Percentiles rank a stretch among this genome's conserved stretches.
Conservation (phyloP, 2,113 vertebrate genomes). For the Ornithorhynchus anatinus region DNA sequence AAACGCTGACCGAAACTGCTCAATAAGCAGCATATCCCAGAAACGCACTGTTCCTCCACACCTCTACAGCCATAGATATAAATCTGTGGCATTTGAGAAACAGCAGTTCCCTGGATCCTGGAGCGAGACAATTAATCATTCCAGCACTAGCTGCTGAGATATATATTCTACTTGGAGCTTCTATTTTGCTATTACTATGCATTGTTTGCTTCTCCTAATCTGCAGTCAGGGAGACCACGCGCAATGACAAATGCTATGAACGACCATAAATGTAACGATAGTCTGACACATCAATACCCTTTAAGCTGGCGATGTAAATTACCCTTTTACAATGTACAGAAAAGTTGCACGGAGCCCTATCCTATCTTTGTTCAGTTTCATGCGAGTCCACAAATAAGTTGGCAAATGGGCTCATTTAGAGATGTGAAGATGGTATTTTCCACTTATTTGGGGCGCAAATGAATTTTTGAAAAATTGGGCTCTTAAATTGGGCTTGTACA, state of each 20-base stretch:
- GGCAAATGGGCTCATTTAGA: slow-evolving; percentile 8
- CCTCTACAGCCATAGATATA: background rate
- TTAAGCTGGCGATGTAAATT: background rate
- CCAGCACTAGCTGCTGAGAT: background rate
- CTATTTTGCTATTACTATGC: background rate
- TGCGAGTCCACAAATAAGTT: slow-evolving; percentile 17
- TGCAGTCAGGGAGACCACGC: background rate
- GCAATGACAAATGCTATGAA: background rate
- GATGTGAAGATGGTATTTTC: slow-evolving; percentile 22
- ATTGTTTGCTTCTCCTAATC: background rate
- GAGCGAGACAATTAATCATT: background rate
- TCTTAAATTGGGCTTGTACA: slow-evolving; percentile 28
- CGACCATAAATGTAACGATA: background rate
- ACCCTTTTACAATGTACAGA: background rate
- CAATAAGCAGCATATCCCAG: too few relatives aligned
- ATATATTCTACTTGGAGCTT: background rate
- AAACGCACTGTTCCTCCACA: background rate
- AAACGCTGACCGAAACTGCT: too few relatives aligned
- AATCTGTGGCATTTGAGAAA: background rate
- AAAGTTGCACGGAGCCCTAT: background rate
- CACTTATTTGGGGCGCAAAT: slow-evolving; percentile 35
- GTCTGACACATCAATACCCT: background rate
- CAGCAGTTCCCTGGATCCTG: background rate
- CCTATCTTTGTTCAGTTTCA: background rate
- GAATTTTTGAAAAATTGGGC: slow-evolving; percentile 41